Evolutionary conservation across 2,113 vertebrate species (phyloP), one percentile per base, ranked within the genome.

Genomic region (Anolis carolinensis): DNA sequence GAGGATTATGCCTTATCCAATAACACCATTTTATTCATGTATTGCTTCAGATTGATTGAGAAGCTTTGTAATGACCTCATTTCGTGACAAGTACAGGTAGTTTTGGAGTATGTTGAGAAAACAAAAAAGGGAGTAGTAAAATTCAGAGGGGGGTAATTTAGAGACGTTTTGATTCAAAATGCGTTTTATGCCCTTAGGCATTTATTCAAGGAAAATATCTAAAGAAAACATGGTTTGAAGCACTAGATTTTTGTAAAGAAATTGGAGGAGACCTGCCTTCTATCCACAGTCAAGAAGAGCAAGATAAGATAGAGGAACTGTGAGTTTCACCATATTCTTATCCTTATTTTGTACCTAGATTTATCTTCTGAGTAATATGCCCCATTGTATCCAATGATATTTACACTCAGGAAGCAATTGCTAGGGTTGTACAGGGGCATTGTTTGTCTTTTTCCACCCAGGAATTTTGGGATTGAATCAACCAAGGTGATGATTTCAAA

Each of bases 201-300:
- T 97, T 94, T 86, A 86, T 73, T 23, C 85, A 80, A 87, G 93
- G 88, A 87, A 92, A 93, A 48, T 81, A 94, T n/a, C 81, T 93
- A 7, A 98, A 95, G 93, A 97, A 96, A 93, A 97, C 96, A 0
- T 99, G 98, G 98, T 92, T 95, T 80, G 97, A 98, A 84, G 96
- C 99, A 7, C 95, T 78, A 67, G 95, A 97, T 72, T 99, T 97
- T 92, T 99, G 99, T 90, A 94, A 70, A 95, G 92, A 93, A 44
- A 94, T 99, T 1, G 98, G 98, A 36, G 98, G 98, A 50, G 96
- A 99, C 79, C 94, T 99, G 79, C 90, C 96, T 2, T 98, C 97
- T 78, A 95, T 99, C 79, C 97, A 97, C 78, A 96, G 85, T 68
- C n/a, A 91, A 32, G 30, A 89, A 0, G 97, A 99, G 7, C 91